These are phyloP conservation scores for Phallusia fumigata DNA, from an alignment of 23 tunicate genomes.

Conservation along the genomic window DNA sequence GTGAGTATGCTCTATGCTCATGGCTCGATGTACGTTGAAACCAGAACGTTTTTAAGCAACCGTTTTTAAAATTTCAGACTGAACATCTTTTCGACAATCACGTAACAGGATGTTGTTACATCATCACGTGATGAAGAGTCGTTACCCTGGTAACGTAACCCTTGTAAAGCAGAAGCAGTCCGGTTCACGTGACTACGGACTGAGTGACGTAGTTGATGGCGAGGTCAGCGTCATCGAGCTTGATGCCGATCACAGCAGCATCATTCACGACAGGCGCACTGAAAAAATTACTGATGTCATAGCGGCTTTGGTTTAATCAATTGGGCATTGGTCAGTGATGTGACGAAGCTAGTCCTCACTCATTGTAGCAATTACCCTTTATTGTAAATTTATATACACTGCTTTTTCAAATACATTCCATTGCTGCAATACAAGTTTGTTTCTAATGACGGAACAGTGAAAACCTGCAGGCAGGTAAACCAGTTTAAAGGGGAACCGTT, in stretches of 20 bases:
- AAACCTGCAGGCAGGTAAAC: no score
- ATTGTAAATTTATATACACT: no score
- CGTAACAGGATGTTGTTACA: no score
- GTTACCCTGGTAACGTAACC: slow-evolving; percentile 21
- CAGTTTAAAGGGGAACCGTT: no score
- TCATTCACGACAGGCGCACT: neutral
- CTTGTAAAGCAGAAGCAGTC: slow-evolving; percentile 20
- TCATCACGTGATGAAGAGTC: neutral
- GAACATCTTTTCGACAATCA: no score
- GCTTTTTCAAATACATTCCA: no score
- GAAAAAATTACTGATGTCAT: slow-evolving; percentile 1
- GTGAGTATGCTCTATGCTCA: neutral
- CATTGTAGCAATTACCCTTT: no score
- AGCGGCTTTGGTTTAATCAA: neutral
- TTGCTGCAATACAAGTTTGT: no score
- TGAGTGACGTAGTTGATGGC: slow-evolving; percentile 23
- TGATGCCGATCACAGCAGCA: slow-evolving; percentile 16
- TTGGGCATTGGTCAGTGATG: neutral
- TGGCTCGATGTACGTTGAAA: no score
- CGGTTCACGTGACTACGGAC: slow-evolving; percentile 5
- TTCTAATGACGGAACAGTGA: no score
- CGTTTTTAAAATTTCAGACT: no score
- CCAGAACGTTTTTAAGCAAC: no score
- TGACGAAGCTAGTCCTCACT: neutral
- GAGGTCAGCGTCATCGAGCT: neutral